Percentiles rank a stretch among this genome's conserved stretches.
These are phyloP conservation scores for Platycercus adscitus DNA, from an alignment of 2,113 vertebrate species.

Conservation along the genomic window DNA sequence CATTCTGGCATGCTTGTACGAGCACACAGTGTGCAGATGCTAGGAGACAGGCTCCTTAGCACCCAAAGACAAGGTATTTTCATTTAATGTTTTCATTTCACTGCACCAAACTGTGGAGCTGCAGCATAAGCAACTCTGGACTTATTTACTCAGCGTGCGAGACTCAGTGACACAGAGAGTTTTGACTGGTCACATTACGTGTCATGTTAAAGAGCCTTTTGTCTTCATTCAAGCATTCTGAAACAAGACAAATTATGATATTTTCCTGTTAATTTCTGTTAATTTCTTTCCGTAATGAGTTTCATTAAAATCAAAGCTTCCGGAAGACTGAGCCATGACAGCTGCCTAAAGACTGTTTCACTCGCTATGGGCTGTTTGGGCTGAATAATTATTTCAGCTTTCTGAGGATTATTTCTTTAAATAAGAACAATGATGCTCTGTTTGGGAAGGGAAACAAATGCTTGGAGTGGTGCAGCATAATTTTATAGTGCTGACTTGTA, in stretches of 20 bases:
- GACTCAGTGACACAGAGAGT: constrained; percentile 20
- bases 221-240: constrained; percentile 76
- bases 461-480: constrained; percentile 18
- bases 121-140: background rate
- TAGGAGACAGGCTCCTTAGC: background rate
- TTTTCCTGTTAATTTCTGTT: constrained; percentile 79
- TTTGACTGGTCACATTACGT: constrained; percentile 65
- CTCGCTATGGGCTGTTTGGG: constrained; percentile 73
- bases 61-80: background rate
- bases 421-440: constrained; percentile 67
- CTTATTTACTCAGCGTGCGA: background rate
- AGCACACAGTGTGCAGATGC: background rate
- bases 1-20: background rate
- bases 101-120: background rate
- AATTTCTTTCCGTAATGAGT: constrained; percentile 81
- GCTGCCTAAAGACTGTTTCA: constrained; percentile 78
- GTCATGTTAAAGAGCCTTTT: constrained; percentile 74
- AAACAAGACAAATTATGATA: constrained; percentile 82
- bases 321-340: constrained; percentile 76
- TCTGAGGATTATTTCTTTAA: constrained; percentile 72
- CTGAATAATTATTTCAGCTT: constrained; percentile 77
- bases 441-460: constrained; percentile 57
- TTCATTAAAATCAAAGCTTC: constrained; percentile 82
- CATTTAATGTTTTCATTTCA: background rate
- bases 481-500: constrained; percentile 34